Evolutionary conservation across 1,140 invertebrate species (phyloP).

Genomic region (Tribolium castaneum): DNA sequence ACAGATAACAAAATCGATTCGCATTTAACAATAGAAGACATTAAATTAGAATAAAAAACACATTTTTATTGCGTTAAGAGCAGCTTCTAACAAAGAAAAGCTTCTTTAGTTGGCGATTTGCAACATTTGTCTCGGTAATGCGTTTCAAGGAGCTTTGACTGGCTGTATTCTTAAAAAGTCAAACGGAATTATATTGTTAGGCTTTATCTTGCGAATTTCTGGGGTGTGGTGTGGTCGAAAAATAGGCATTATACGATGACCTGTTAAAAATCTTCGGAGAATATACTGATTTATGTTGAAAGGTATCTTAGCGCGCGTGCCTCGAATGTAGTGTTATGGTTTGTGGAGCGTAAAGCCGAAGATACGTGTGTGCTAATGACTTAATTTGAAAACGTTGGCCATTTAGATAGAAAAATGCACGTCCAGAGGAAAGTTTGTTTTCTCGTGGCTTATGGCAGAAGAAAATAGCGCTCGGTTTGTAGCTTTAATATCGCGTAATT

Average conservation of each 20-base stretch:
- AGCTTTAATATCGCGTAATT: conserved; percentile 28
- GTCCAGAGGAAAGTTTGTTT: not conserved
- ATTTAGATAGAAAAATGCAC: not conserved
- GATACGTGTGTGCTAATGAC: conserved; percentile 27
- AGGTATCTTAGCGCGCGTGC: conserved; percentile 6
- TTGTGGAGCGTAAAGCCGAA: conserved; percentile 13
- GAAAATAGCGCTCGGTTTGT: not conserved
- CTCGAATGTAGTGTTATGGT: conserved; percentile 28
- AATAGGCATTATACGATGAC: not conserved
- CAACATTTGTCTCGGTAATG: too few species aligned
- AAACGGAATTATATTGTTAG: too few species aligned
- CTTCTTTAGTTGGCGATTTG: not conserved
- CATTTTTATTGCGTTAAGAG: too few species aligned
- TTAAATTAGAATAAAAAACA: too few species aligned
- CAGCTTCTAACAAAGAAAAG: not conserved
- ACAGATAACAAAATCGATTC: not conserved
- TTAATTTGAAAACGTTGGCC: conserved; percentile 18
- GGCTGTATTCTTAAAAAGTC: too few species aligned
- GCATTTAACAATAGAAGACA: not conserved
- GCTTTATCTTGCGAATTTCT: too few species aligned
- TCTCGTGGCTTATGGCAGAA: not conserved
- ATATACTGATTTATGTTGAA: conserved; percentile 29
- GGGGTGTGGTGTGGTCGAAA: not conserved
- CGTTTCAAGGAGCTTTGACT: too few species aligned
- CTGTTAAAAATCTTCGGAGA: not conserved